Evolutionary conservation across 2,797 vertebrate species (phyloP).

Genomic region (Ara ararauna): DNA sequence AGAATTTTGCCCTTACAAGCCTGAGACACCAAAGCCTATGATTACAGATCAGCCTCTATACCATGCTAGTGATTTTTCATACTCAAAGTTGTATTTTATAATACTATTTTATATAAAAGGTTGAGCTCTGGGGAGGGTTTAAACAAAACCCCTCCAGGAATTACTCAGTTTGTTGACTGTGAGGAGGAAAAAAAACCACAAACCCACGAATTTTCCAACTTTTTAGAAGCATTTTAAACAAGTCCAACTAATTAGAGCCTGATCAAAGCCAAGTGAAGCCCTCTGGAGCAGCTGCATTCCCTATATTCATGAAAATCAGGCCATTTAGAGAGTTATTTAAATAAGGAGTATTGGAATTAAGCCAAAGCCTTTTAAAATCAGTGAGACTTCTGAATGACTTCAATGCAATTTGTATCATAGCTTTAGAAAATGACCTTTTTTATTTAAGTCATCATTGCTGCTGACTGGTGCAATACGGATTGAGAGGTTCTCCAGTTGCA

Average conservation of each 20-base stretch:
- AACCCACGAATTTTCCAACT: background rate
- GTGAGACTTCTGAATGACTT: constrained; percentile 49
- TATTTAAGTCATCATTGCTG: background rate
- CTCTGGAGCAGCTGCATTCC: constrained; percentile 40
- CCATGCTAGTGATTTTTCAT: background rate
- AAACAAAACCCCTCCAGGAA: constrained; percentile 9
- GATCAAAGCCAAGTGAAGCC: constrained; percentile 58
- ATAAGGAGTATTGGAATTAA: constrained; percentile 10
- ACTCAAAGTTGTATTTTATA: background rate
- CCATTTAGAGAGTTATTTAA: constrained; percentile 44
- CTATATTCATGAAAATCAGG: constrained; percentile 42
- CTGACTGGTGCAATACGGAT: background rate
- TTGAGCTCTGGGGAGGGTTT: constrained; percentile 45
- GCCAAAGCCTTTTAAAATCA: constrained; percentile 49
- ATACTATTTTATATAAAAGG: constrained; percentile 29
- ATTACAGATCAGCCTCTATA: background rate
- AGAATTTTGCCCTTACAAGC: background rate
- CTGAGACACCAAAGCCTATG: background rate
- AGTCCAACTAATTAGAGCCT: constrained; percentile 48
- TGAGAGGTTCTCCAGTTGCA: background rate
- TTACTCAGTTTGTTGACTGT: constrained; percentile 21
- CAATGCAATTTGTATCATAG: background rate
- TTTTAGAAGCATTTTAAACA: constrained; percentile 42
- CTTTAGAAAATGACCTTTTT: constrained; percentile 22
- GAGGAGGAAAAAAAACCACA: background rate